phyloP scores from a whole-genome alignment of 2,113 vertebrate genomes.

The Eretmochelys imbricata region DNA sequence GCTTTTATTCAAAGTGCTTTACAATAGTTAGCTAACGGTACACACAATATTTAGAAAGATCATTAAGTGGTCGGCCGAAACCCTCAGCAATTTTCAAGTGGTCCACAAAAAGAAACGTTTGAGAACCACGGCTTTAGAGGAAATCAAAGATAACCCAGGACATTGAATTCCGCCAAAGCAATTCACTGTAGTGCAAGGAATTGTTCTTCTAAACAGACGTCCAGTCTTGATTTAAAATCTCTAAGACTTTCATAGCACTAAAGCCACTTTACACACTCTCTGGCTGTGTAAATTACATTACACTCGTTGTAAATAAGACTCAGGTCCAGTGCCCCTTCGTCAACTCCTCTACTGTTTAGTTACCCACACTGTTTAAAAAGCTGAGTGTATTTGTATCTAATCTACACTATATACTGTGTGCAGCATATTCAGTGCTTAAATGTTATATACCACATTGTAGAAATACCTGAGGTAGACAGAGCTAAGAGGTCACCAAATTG shows the following conservation, averaged over 20 bases:
- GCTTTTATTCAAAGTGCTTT: too few species aligned
- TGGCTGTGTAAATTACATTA: background rate
- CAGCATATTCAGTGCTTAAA: background rate
- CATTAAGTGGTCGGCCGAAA: too few species aligned
- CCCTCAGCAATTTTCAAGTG: too few species aligned
- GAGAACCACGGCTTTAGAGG: too few species aligned
- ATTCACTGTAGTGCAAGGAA: background rate
- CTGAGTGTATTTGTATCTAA: background rate
- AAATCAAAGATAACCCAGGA: background rate
- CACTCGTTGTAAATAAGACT: accelerated
- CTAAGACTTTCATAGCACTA: accelerated
- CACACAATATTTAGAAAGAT: too few species aligned
- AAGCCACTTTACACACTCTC: background rate
- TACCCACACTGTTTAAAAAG: background rate
- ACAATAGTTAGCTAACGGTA: too few species aligned
- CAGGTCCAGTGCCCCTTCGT: background rate
- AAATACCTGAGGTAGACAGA: background rate
- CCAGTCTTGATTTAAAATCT: background rate
- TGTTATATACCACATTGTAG: background rate
- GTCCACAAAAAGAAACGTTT: too few species aligned
- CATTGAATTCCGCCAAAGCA: background rate
- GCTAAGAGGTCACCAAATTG: slow-evolving; percentile 49
- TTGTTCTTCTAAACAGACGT: background rate
- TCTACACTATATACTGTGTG: background rate
- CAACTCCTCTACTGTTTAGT: background rate